phyloP scores from a whole-genome alignment of 2,888 invertebrate species.

The Drosophila crucigera region DNA sequence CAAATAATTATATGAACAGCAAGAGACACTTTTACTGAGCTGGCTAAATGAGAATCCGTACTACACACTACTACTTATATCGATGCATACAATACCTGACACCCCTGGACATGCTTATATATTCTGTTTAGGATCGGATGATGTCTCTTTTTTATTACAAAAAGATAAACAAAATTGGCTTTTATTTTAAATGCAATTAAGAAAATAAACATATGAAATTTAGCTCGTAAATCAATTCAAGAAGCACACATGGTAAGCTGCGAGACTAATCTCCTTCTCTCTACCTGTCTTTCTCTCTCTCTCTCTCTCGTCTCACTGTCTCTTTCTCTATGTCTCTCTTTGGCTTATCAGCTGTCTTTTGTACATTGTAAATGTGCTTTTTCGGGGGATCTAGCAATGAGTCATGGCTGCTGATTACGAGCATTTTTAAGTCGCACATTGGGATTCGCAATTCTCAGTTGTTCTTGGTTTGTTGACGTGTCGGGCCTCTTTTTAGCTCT shows the following conservation, averaged over 20 bases:
- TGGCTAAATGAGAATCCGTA: background rate
- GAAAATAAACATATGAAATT: background rate
- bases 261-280: background rate
- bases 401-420: background rate
- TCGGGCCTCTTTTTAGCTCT: background rate
- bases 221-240: background rate
- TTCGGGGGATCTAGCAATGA: background rate
- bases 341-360: background rate
- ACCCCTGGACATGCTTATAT: background rate
- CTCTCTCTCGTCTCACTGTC: background rate
- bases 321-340: background rate
- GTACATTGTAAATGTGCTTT: background rate
- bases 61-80: background rate
- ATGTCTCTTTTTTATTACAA: background rate
- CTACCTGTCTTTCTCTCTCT: background rate
- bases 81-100: background rate
- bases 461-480: background rate
- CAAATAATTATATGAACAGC: background rate
- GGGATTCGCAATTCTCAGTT: no score
- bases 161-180: no score
- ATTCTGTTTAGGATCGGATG: background rate
- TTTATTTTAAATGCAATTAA: background rate
- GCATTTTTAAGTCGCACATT: background rate
- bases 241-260: background rate
- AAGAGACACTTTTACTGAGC: background rate